Base-by-base conservation (phyloP, 2,113 vertebrate genomes). In the Epinephelus moara region DNA sequence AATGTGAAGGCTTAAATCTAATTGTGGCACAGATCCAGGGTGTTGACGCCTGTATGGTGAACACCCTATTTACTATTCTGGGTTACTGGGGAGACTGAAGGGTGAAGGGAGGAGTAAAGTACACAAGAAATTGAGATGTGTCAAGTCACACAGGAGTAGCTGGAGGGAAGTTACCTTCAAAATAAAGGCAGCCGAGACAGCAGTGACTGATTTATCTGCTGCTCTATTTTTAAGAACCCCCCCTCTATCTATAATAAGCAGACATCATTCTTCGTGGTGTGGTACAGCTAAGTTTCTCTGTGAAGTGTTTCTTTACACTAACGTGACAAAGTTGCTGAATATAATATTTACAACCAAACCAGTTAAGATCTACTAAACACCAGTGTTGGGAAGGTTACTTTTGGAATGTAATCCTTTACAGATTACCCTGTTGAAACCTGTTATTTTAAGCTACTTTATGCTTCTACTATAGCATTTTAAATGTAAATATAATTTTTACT, bases 41-140 rank as follows among this genome's bases (percentile, higher is more conserved):
- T 55, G 83, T 74, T 81, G 88, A 90, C 15, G 81, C 86, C 89
- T 83, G 70, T 40, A 88, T 81, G 70, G 85, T 73, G 88, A 77
- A 77, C 19, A 63, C 33, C 61, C 70, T 69, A 76, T 89, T 79
- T 92, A 86, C 88, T 90, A 87, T 87, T 90, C 70, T 76, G 70
- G 82, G 90, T 86, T 76, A 78, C 89, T 87, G 78, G 67, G 73
- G 78, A 82, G 63, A 75, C 78, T 61, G 68, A 19, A 76, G 74
- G 52, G 37, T 77, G 70, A 25, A 80, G 82, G 78, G 80, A 87
- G 84, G 86, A 71, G 33, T 76, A 77, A 56, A 61, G 61, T 40
- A 15, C 68, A 71, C 45, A 21, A 47, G 42, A 23, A 0, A 68
- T 21, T 1, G 1, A 73, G 53, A 18, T 55, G 33, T 49, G 59